Conservation (phyloP, 2,113 vertebrate species). For the Malurus cyaneus region DNA sequence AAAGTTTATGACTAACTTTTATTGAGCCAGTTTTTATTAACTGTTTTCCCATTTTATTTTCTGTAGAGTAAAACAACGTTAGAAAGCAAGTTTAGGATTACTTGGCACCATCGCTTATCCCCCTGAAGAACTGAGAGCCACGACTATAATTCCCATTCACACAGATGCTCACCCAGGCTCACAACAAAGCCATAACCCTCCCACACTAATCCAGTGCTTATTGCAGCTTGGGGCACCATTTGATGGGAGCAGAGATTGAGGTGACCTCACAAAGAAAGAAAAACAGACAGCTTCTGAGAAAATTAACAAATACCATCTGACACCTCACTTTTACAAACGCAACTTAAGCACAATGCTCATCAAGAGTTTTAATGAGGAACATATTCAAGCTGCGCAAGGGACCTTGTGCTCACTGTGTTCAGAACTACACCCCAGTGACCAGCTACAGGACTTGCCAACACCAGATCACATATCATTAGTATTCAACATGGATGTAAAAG, state of each 20-base stretch:
- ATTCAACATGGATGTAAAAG: not conserved
- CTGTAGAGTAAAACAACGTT: not conserved
- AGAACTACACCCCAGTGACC: not conserved
- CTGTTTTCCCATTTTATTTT: not conserved
- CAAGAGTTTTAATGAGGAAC: constrained; percentile 9
- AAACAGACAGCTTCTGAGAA: not conserved
- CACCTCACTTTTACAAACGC: not conserved
- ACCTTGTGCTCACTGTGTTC: not conserved
- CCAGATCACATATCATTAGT: not conserved
- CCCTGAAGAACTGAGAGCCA: not conserved
- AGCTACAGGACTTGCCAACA: not conserved
- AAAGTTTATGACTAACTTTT: not conserved
- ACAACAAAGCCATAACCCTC: not conserved
- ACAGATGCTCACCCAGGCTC: not conserved
- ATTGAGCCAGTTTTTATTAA: not conserved
- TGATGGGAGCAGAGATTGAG: not conserved
- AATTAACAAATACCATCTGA: not conserved
- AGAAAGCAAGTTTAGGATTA: not conserved
- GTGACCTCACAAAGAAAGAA: not conserved
- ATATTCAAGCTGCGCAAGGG: not conserved
- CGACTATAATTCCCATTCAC: rapidly evolving
- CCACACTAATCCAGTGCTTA: not conserved
- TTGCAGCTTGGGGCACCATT: not conserved
- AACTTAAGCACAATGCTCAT: not conserved
- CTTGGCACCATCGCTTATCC: not conserved